Percentiles rank a stretch among this genome's conserved stretches.
Evolutionary conservation across 2,113 vertebrate species (phyloP).

Genomic region (Macrotus californicus): DNA sequence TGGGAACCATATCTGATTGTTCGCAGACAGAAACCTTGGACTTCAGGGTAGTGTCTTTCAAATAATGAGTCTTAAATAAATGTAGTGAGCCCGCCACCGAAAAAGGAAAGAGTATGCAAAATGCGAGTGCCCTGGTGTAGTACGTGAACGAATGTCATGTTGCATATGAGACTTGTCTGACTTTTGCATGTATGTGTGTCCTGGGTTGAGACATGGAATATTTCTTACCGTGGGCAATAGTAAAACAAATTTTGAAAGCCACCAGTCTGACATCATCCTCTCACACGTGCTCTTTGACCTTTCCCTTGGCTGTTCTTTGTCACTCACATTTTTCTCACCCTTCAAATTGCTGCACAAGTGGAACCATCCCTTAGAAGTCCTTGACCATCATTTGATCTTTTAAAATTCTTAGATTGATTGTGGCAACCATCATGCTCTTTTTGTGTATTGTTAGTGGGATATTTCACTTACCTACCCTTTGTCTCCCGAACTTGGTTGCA

Average conservation of each 20-base stretch:
- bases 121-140: neutral
- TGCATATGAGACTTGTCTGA: neutral
- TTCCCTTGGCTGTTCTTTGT: neutral
- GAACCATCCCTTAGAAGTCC: neutral
- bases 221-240: neutral
- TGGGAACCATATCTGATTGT: neutral
- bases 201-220: neutral
- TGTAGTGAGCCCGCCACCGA: neutral
- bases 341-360: neutral
- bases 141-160: neutral
- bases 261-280: neutral
- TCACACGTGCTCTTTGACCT: neutral
- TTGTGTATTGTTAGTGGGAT: neutral
- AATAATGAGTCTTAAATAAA: neutral
- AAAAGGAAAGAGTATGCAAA: neutral
- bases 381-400: neutral
- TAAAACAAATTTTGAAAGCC: neutral
- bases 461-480: neutral
- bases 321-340: neutral
- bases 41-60: neutral
- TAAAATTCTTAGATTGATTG: neutral
- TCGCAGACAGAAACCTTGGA: neutral
- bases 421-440: neutral
- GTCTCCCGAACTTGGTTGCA: neutral
- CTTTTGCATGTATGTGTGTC: neutral